Evolutionary conservation across 2,888 invertebrate genomes (phyloP), one percentile per base, ranked within the genome.

Genomic region (Antitype chi): DNA sequence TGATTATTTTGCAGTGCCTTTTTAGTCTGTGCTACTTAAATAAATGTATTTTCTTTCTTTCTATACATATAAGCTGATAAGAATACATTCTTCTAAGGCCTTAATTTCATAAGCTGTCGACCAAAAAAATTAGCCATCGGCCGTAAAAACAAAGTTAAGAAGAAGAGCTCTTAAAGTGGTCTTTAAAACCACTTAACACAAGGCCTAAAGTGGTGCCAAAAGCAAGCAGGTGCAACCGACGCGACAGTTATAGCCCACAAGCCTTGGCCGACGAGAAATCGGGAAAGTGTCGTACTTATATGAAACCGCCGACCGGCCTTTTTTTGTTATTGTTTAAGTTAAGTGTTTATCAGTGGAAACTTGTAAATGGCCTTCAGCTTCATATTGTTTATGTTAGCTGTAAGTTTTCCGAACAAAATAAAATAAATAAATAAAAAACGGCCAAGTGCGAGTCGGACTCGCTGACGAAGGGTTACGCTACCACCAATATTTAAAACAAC

Each of bases 181-280:
- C 23, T 55, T 13, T 25, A 53, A 53, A 60, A 60, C 70, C 32
- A 43, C 84, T 82, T 76, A n/a, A 60, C 64, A 57, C 70, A 32
- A 81, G 15, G 68, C 13, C 52, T 43, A 20, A 63, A 77, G 15
- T 70, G 47, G 17, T 71, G 84, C 81, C 85, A 81, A 84, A 73
- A 71, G 57, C 47, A 53, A 52, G 70, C 78, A 83, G 71, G 74
- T 83, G 78, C 64, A 15, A 23, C 25, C 62, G 32, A 25, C 47
- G 38, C 32, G 3, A 60, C 69, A 47, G 0, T 38, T 69, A 60
- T 73, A 28, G 28, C 63, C 15, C 15, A 62, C 53, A 15, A 55
- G 2, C 52, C 63, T 74, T 55, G 43, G 28, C 47, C 23, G 25
- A 55, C 7, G n/a, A 64, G 49, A 71, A 32, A 81, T 25, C 20